These are phyloP conservation scores for Chymomyza amoena DNA, from an alignment of 2,888 invertebrate genomes.

Conservation along the genomic window DNA sequence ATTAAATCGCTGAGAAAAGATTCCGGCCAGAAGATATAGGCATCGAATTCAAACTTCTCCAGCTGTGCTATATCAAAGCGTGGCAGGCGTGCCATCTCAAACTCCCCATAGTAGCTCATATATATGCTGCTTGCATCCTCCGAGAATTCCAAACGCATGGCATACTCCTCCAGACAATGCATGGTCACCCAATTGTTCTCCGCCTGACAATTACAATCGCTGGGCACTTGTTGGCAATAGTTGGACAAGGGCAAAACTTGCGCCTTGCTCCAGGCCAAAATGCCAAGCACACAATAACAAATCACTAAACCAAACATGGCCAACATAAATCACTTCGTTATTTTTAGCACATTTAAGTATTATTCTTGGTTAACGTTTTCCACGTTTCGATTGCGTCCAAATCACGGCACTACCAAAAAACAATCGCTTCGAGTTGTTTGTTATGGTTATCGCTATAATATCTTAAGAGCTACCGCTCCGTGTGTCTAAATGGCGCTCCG, in stretches of 20 bases:
- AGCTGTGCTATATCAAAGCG: slow-evolving; percentile 43
- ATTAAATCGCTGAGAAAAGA: slow-evolving; percentile 50
- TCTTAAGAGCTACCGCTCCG: slow-evolving; percentile 29
- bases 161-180: slow-evolving; percentile 49
- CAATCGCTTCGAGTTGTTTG: neutral
- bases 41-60: slow-evolving; percentile 57
- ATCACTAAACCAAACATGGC: slow-evolving; percentile 30
- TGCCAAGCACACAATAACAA: neutral
- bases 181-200: slow-evolving; percentile 56
- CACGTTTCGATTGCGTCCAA: slow-evolving; percentile 45
- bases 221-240: slow-evolving; percentile 40
- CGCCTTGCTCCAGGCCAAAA: neutral
- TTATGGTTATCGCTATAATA: neutral
- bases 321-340: slow-evolving; percentile 9
- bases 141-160: slow-evolving; percentile 47
- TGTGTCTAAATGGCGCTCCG: neutral
- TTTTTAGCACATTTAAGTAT: slow-evolving; percentile 30
- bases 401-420: slow-evolving; percentile 4
- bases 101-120: slow-evolving; percentile 50
- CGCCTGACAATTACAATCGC: slow-evolving; percentile 45
- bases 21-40: slow-evolving; percentile 54
- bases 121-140: slow-evolving; percentile 45
- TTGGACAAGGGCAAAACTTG: slow-evolving; percentile 55
- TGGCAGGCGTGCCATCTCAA: slow-evolving; percentile 42
- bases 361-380: neutral